phyloP scores from a whole-genome alignment of 2,113 vertebrate genomes.

The Leptobrachium ailaonicum region DNA sequence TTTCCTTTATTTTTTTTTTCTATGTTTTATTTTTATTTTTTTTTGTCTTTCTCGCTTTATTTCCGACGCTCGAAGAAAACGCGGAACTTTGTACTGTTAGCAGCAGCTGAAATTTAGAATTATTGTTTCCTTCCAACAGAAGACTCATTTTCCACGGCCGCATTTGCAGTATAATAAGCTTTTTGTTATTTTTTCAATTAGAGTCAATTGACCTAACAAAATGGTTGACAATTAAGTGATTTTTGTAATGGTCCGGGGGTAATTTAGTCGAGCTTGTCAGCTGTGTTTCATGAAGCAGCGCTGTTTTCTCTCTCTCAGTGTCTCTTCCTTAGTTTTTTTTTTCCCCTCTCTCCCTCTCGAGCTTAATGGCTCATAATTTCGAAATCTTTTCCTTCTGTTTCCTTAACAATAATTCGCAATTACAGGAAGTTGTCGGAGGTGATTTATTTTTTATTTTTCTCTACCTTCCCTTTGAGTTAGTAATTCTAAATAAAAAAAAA shows the following conservation, averaged over 20 bases:
- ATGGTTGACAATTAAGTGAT: constrained; percentile 99
- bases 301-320: constrained; percentile 80
- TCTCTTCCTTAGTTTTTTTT: constrained; percentile 61
- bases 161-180: constrained; percentile 90
- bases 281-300: constrained; percentile 93
- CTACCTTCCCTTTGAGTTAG: constrained; percentile 73
- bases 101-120: constrained; percentile 87
- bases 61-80: constrained; percentile 71
- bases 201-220: constrained; percentile 99
- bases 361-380: constrained; percentile 99
- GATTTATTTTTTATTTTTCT: constrained; percentile 72
- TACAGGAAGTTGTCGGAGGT: constrained; percentile 99
- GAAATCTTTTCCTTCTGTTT: constrained; percentile 98
- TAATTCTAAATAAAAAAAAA: constrained; percentile 86
- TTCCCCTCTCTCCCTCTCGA: constrained; percentile 75
- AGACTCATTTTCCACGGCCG: constrained; percentile 86
- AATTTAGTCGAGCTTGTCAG: constrained; percentile 98
- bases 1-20: constrained; percentile 62
- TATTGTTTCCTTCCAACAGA: constrained; percentile 86
- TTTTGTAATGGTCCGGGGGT: constrained; percentile 98
- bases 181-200: constrained; percentile 99
- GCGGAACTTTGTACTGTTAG: constrained; percentile 76
- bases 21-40: constrained; percentile 56
- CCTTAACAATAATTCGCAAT: constrained; percentile 99
- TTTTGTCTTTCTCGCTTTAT: constrained; percentile 57